Percentiles rank a stretch among this genome's conserved stretches.
Evolutionary conservation across 2,797 vertebrate species (phyloP).

Genomic region (Phoebastria nigripes): DNA sequence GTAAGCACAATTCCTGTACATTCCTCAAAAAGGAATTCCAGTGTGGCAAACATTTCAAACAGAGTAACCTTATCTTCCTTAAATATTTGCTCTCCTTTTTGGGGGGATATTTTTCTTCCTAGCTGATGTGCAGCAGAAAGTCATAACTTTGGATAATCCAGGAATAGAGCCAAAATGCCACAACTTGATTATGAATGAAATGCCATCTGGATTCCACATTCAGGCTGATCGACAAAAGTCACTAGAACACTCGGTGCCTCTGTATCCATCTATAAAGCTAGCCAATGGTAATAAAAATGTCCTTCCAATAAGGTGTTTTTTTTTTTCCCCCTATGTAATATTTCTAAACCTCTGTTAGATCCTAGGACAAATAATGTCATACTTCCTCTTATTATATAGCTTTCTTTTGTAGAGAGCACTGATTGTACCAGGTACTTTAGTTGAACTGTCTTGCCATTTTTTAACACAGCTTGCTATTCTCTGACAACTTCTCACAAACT

Average conservation of each 20-base stretch:
- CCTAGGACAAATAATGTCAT: neutral
- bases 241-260: neutral
- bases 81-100: neutral
- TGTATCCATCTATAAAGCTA: neutral
- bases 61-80: neutral
- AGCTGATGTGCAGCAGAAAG: neutral
- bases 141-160: neutral
- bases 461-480: neutral
- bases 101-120: neutral
- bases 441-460: neutral
- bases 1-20: neutral
- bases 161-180: constrained; percentile 28
- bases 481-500: neutral
- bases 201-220: constrained; percentile 33
- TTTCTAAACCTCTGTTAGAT: neutral
- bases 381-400: neutral
- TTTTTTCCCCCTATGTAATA: accelerated
- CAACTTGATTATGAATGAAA: constrained; percentile 36
- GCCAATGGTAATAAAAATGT: neutral
- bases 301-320: neutral
- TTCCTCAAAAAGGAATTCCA: neutral
- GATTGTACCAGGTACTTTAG: neutral
- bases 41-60: neutral
- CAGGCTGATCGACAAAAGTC: neutral
- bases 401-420: neutral